phyloP scores from a whole-genome alignment of 2,113 vertebrate genomes.

The Cyrtonyx montezumae region DNA sequence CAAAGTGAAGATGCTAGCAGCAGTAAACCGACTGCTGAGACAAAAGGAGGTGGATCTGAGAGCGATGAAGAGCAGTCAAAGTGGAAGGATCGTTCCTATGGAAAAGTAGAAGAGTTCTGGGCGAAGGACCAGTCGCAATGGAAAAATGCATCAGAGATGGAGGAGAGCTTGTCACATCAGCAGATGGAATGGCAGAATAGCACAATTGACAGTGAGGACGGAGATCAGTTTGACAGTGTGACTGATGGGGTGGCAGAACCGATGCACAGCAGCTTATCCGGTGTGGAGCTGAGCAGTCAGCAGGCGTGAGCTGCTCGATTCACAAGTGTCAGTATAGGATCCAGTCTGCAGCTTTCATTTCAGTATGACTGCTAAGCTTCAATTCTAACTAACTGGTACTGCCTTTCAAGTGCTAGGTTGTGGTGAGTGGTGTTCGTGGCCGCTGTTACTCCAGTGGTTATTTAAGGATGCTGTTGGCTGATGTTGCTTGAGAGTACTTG shows the following conservation, averaged over 20 bases:
- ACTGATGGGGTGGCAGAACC: conserved; percentile 79
- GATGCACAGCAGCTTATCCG: conserved; percentile 79
- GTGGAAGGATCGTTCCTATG: conserved; percentile 85
- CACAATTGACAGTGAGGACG: conserved; percentile 83
- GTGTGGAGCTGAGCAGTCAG: conserved; percentile 86
- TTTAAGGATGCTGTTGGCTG: conserved; percentile 25
- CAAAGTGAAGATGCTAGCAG: conserved; percentile 83
- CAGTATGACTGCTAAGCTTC: conserved; percentile 52
- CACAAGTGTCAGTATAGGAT: not conserved
- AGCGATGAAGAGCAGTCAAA: conserved; percentile 79
- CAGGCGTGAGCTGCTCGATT: conserved; percentile 69
- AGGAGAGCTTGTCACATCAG: conserved; percentile 80
- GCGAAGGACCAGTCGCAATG: conserved; percentile 84
- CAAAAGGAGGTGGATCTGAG: conserved; percentile 70
- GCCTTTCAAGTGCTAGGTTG: conserved; percentile 52
- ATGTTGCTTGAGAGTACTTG: conserved; percentile 47
- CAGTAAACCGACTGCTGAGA: conserved; percentile 80
- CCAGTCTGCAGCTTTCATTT: conserved; percentile 31
- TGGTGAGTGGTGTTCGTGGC: conserved; percentile 15
- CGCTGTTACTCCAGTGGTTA: not conserved
- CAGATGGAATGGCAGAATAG: conserved; percentile 84
- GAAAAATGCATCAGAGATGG: conserved; percentile 77
- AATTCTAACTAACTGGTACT: conserved; percentile 57
- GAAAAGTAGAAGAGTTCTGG: conserved; percentile 86
- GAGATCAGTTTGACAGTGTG: conserved; percentile 80